Evolutionary conservation across 2,888 invertebrate genomes (phyloP).

Genomic region (Drosophila lutescens): DNA sequence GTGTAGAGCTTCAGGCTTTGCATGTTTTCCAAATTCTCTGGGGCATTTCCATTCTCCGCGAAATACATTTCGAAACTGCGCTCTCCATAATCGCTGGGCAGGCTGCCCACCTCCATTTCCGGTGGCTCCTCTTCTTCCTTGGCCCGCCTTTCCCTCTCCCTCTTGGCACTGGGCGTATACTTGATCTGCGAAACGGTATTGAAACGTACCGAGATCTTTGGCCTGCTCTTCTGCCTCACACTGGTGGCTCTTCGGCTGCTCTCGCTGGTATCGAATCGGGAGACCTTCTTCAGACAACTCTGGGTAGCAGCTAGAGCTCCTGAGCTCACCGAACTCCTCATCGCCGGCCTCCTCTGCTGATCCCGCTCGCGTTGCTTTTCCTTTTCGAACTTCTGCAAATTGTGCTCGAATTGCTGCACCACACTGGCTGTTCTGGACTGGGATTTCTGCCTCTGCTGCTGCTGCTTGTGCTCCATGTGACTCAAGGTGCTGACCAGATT

Average conservation of each 20-base stretch:
- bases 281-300: slow-evolving; percentile 83
- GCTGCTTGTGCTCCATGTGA: slow-evolving; percentile 55
- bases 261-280: slow-evolving; percentile 77
- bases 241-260: slow-evolving; percentile 87
- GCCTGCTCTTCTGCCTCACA: slow-evolving; percentile 86
- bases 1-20: slow-evolving; percentile 87
- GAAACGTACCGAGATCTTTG: slow-evolving; percentile 84
- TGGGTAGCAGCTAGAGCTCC: slow-evolving; percentile 80
- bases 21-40: slow-evolving; percentile 86
- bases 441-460: slow-evolving; percentile 15
- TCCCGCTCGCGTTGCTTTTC: slow-evolving; percentile 73
- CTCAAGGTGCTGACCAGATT: slow-evolving; percentile 78
- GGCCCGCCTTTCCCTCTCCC: slow-evolving; percentile 57
- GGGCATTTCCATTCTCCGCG: slow-evolving; percentile 87
- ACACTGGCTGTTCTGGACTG: slow-evolving; percentile 82
- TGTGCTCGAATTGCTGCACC: slow-evolving; percentile 85
- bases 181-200: slow-evolving; percentile 84
- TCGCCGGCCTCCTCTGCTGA: slow-evolving; percentile 65
- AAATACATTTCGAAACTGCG: slow-evolving; percentile 87
- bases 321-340: slow-evolving; percentile 82
- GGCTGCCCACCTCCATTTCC: slow-evolving; percentile 68
- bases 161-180: slow-evolving; percentile 82
- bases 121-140: slow-evolving; percentile 29
- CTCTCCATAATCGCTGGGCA: slow-evolving; percentile 83
- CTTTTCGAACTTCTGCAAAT: slow-evolving; percentile 86